These are phyloP conservation scores for Theristus sp. DNA, from an alignment of 2,888 invertebrate genomes.

Conservation along the genomic window DNA sequence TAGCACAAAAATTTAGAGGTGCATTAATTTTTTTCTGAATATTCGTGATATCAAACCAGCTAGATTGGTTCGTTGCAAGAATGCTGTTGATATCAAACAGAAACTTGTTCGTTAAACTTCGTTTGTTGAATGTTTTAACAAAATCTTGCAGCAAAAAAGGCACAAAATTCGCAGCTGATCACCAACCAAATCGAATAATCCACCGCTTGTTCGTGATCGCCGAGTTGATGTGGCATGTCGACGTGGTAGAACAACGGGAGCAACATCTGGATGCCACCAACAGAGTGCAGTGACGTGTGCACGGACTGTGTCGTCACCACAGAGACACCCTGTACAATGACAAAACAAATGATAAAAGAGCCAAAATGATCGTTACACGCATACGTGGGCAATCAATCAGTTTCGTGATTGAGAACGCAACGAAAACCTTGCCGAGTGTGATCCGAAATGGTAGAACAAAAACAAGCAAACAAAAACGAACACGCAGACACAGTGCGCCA, in stretches of 20 bases:
- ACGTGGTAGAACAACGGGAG: conserved; percentile 94
- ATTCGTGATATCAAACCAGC: not conserved
- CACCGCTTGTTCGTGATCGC: conserved; percentile 22
- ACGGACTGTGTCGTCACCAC: conserved; percentile 97
- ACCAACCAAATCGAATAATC: conserved; percentile 34
- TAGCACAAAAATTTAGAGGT: conserved; percentile 1
- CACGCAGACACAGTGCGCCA: no score
- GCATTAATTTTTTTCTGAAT: not conserved
- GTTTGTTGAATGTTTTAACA: no score
- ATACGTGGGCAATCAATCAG: no score
- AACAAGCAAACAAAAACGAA: no score
- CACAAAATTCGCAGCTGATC: conserved; percentile 5
- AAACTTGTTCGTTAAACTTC: no score
- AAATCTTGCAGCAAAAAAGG: no score
- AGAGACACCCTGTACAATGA: conserved; percentile 93
- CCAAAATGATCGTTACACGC: no score
- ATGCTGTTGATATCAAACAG: no score
- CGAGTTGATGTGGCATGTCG: conserved; percentile 49
- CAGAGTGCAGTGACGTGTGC: conserved; percentile 92
- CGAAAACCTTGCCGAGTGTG: no score
- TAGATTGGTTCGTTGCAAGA: no score
- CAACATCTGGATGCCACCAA: conserved; percentile 78
- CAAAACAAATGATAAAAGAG: conserved; percentile 19
- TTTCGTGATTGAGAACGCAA: no score
- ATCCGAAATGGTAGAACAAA: no score